Base-by-base conservation (phyloP, 1,140 invertebrate genomes). In the Arion vulgaris region DNA sequence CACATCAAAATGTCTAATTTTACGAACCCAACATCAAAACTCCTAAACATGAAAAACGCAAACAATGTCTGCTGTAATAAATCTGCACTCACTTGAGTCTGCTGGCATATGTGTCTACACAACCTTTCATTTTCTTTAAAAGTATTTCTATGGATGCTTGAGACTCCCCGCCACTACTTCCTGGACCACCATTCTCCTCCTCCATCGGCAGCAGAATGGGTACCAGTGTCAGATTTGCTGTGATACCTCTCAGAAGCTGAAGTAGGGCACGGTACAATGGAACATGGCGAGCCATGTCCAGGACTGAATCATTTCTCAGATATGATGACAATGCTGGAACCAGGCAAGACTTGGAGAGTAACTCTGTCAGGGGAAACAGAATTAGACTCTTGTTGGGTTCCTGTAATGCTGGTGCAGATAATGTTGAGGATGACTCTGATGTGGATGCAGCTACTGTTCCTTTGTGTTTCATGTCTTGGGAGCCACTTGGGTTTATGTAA, bases 211-310 rank as follows among this genome's bases (percentile, higher is more conserved):
- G 91, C 0, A 97, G 91, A 23, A 97, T 89, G 38, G 94, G 93
- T 0, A 95, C 94, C 74, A 97, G 90, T 86, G 95, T 94, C 51
- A 93, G 93, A 72, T 94, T 95, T 4, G 95, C 93, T 15, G 96
- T 95, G 85, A 98, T 94, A 7, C 85, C 96, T 83, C 97, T 94
- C 72, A 98, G 93, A 68, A 97, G 92, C 87, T 96, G 95, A 81
- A 98, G 92, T 82, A 98, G 94, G 41, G 96, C 95, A 89, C 96
- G 94, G 92, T 98, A 98, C 69, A 98, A 93, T 13, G 97, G 96
- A 90, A 98, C 97, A 92, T 98, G 97, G 19, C 97, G 94, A 11
- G 97, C 96, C 96, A 98, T 98, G 91, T 98, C 97, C 88, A 98
- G 92, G 74, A 98, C 97, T 93, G 97, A 98, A 92, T 98, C 97